Evolutionary conservation across 2,797 vertebrate species (phyloP).

Genomic region (Coracias cyanogaster): DNA sequence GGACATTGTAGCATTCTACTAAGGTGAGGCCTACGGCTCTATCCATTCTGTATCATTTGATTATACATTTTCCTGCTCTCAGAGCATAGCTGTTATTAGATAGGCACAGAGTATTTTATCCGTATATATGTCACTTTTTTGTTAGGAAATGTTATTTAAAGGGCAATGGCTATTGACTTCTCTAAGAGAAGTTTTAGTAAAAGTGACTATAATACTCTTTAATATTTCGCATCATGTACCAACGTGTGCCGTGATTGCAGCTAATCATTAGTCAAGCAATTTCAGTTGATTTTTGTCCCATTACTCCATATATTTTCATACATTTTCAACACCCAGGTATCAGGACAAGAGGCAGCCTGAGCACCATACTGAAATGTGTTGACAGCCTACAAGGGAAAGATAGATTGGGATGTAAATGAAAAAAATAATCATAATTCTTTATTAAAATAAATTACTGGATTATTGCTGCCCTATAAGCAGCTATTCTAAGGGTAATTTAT

Average conservation of each 20-base stretch:
- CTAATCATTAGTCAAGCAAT: not conserved
- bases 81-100: not conserved
- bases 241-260: not conserved
- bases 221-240: not conserved
- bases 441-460: not conserved
- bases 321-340: not conserved
- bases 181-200: not conserved
- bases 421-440: not conserved
- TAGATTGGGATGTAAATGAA: not conserved
- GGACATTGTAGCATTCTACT: not conserved
- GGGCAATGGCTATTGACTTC: not conserved
- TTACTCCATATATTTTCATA: not conserved
- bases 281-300: not conserved
- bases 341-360: not conserved
- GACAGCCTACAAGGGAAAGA: not conserved
- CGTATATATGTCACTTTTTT: not conserved
- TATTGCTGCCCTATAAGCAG: not conserved
- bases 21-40: not conserved
- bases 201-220: not conserved
- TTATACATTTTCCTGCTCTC: not conserved
- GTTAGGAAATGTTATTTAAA: not conserved
- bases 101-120: not conserved
- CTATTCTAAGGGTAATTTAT: not conserved
- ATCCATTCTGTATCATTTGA: not conserved
- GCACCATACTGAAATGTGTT: not conserved